Percentiles rank a stretch among this genome's conserved stretches.
phyloP scores from a whole-genome alignment of 1,140 invertebrate genomes.

The Branchinecta lynchi region DNA sequence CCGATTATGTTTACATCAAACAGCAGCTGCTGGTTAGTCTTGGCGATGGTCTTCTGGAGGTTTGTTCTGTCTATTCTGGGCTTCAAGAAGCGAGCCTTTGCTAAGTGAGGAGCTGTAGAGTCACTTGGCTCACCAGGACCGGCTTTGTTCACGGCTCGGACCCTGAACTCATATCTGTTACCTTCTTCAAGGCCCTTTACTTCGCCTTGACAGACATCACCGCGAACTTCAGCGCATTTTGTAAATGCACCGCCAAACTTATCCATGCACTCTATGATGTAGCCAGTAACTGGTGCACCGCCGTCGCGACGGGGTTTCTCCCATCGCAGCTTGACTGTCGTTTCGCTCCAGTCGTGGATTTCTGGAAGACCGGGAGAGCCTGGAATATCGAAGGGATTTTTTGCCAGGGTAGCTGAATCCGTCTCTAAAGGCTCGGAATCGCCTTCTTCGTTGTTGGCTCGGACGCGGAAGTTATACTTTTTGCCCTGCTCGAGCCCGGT shows the following conservation, averaged over 20 bases:
- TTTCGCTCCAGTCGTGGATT: constrained; percentile 81
- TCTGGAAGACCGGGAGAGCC: constrained; percentile 79
- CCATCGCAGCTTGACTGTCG: constrained; percentile 87
- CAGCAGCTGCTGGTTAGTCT: constrained; percentile 75
- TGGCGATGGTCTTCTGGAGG: constrained; percentile 62
- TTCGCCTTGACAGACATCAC: constrained; percentile 58
- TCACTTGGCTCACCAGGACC: constrained; percentile 88
- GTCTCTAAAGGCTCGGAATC: constrained; percentile 83
- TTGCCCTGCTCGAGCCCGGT: constrained; percentile 77
- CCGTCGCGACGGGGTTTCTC: constrained; percentile 87
- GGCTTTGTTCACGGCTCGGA: constrained; percentile 87
- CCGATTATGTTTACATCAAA: constrained; percentile 84
- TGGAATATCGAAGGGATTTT: constrained; percentile 88
- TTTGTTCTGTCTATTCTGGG: constrained; percentile 83
- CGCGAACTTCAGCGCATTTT: constrained; percentile 58
- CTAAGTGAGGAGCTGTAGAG: constrained; percentile 83
- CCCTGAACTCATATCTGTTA: constrained; percentile 86
- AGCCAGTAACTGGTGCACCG: constrained; percentile 86
- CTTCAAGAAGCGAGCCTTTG: constrained; percentile 79
- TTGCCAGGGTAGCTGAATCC: constrained; percentile 68
- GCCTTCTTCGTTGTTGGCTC: constrained; percentile 87
- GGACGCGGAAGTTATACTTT: constrained; percentile 87
- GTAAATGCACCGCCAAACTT: constrained; percentile 46
- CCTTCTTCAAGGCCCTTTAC: constrained; percentile 82
- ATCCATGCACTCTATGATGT: constrained; percentile 74